phyloP scores from a whole-genome alignment of 2,113 vertebrate species.

The Aythya baeri region DNA sequence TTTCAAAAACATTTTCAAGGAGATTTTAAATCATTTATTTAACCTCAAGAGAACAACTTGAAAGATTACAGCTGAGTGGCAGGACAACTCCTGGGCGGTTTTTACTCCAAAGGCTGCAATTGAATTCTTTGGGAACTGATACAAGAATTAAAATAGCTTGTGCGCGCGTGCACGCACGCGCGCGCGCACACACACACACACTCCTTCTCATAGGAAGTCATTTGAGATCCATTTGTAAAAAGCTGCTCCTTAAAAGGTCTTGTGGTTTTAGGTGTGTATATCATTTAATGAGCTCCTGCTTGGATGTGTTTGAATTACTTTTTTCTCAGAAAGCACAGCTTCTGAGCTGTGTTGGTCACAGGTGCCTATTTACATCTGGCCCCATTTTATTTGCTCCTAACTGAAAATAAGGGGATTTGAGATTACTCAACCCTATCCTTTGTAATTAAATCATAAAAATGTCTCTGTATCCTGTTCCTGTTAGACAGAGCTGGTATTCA shows the following conservation, averaged over 20 bases:
- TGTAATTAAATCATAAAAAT: not conserved
- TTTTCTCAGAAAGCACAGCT: not conserved
- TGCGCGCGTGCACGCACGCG: not conserved
- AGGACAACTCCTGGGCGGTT: not conserved
- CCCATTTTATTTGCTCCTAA: not conserved
- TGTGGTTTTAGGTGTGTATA: not conserved
- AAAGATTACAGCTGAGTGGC: not conserved
- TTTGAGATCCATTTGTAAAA: not conserved
- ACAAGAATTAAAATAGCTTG: not conserved
- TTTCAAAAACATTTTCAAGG: conserved; percentile 2
- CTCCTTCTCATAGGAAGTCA: not conserved
- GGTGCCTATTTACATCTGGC: not conserved
- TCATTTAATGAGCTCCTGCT: not conserved
- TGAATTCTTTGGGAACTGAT: not conserved
- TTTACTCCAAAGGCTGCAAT: not conserved
- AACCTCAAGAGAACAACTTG: not conserved
- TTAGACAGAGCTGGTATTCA: not conserved
- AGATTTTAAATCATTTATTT: not conserved
- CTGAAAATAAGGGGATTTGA: not conserved
- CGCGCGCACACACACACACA: too few relatives aligned
- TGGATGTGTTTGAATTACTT: not conserved
- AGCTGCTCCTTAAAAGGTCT: not conserved
- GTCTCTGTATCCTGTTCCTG: not conserved
- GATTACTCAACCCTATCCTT: not conserved
- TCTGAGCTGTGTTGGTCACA: not conserved